phyloP scores from a whole-genome alignment of 2,113 vertebrate species.

The Odocoileus virginianus region DNA sequence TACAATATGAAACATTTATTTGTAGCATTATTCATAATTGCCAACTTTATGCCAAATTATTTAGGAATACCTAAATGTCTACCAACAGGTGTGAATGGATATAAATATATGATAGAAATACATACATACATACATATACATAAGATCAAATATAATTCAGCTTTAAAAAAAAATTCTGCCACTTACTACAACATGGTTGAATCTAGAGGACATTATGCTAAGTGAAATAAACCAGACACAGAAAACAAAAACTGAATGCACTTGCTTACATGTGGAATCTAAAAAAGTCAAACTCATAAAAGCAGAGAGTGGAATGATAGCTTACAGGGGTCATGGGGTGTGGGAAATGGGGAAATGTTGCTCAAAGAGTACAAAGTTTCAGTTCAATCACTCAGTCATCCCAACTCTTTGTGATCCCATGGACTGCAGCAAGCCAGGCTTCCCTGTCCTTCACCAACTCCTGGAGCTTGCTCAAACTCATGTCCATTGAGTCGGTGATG shows the following conservation, averaged over 20 bases:
- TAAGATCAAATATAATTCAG: background rate
- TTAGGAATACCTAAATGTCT: background rate
- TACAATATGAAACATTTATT: background rate
- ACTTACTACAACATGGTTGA: background rate
- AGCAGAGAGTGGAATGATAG: background rate
- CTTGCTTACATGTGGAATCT: background rate
- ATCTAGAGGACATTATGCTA: background rate
- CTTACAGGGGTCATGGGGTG: background rate
- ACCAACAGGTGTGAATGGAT: background rate
- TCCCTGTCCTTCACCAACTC: background rate
- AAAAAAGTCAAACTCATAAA: background rate
- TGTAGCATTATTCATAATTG: background rate
- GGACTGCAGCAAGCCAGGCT: background rate
- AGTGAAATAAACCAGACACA: background rate
- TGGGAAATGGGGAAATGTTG: background rate
- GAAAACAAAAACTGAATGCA: background rate
- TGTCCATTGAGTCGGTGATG: background rate
- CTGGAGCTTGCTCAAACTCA: background rate
- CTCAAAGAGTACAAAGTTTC: background rate
- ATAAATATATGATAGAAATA: background rate
- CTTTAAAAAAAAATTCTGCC: background rate
- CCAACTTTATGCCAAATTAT: background rate
- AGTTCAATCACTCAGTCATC: background rate
- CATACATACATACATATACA: background rate
- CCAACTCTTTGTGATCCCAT: background rate